Conservation (phyloP, 2,888 invertebrate species). For the Mylabris sibirica region DNA sequence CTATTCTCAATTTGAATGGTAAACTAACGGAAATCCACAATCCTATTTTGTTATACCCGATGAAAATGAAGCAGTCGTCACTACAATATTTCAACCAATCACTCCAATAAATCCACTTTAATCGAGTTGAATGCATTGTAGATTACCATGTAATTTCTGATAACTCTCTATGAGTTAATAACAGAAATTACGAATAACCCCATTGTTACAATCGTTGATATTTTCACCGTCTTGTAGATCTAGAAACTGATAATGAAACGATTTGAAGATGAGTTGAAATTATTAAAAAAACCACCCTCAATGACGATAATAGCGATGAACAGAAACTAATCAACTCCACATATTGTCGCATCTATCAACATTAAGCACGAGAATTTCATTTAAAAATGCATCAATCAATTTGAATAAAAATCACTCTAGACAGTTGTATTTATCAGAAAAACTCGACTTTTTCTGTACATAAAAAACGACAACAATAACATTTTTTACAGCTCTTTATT, state of each 20-base stretch:
- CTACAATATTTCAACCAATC: slow-evolving; percentile 1
- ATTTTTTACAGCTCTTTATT: neutral
- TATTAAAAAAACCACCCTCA: too few relatives aligned
- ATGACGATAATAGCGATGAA: neutral
- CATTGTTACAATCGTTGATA: too few relatives aligned
- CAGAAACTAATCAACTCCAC: neutral
- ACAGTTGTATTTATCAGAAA: neutral
- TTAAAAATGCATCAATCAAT: neutral
- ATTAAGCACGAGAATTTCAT: neutral
- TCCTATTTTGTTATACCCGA: neutral
- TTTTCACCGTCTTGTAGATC: too few relatives aligned
- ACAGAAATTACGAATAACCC: too few relatives aligned
- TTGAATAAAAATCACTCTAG: neutral
- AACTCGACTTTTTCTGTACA: neutral
- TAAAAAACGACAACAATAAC: neutral
- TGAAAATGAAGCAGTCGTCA: neutral
- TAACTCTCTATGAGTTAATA: neutral
- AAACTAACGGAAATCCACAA: neutral
- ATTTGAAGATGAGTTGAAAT: too few relatives aligned
- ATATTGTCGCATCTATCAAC: neutral
- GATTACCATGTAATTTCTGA: neutral
- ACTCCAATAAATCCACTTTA: neutral
- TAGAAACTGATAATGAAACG: too few relatives aligned
- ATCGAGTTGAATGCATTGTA: neutral
- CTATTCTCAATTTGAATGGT: neutral